Evolutionary conservation across 2,113 vertebrate genomes (phyloP), one percentile per base, ranked within the genome.

Genomic region (Pelecanoides urinatrix): DNA sequence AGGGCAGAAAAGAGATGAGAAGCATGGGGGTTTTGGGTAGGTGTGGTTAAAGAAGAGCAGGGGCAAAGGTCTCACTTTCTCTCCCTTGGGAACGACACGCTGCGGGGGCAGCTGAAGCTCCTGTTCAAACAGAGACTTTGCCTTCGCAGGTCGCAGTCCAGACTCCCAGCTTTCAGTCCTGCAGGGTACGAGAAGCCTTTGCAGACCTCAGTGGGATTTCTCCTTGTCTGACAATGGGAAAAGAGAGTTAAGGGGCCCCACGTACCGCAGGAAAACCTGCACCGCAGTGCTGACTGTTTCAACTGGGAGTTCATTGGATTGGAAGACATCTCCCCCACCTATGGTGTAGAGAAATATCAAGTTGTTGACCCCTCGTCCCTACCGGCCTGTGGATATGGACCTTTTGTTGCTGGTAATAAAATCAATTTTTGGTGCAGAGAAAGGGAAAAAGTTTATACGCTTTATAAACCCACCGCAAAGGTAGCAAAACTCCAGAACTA

Each of bases 141-240:
- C 56, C 78, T 86, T 42, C 10, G 38, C 47, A 5, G 29, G 34
- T 61, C 3, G 2, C 23, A 10, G 38, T 11, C 40, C 29, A 5
- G 20, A 4, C 53, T 49, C 30, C 56, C 74, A 18, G 44, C n/a
- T 53, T 29, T 10, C 23, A 10, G 42, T 7, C 53, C 36, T 20
- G n/a, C 38, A 21, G 67, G 36, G 25, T 14, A 26, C 1, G 1
- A 63, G 73, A 27, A 84, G 26, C 62, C 27, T 59, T 34, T 21
- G 38, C 34, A 53, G 79, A 53, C 32, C 75, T 53, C 26, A 9
- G 19, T 6, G 56, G 58, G 58, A 16, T 40, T 77, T 61, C 4
- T 34, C 47, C 71, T 36, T 11, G 18, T 11, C 58, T 1, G 0
- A 11, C 0, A 1, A 9, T 38, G n/a, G 45, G n/a, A n/a, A 59